Evolutionary conservation across 2,888 invertebrate species (phyloP).

Genomic region (Drosophila eohydei): DNA sequence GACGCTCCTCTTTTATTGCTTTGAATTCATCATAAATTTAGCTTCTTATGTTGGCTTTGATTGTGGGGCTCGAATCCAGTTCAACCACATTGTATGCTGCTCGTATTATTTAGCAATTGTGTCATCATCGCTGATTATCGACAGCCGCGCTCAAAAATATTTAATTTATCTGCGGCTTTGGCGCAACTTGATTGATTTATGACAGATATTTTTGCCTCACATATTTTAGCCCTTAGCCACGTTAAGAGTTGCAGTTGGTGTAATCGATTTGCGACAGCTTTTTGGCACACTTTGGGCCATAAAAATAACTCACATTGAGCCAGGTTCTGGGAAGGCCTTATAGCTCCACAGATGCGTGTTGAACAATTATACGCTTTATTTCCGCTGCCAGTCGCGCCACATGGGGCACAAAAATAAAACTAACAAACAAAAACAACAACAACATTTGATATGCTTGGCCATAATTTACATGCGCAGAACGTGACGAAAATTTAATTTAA

Average conservation of each 20-base stretch:
- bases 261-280: constrained; percentile 8
- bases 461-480: constrained; percentile 66
- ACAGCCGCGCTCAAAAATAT: constrained; percentile 5
- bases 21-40: constrained; percentile 38
- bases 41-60: constrained; percentile 35
- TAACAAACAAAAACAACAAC: constrained; percentile 24
- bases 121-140: constrained; percentile 47
- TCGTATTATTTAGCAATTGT: constrained; percentile 37
- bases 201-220: constrained; percentile 25
- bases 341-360: constrained; percentile 49
- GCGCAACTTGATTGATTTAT: constrained; percentile 44
- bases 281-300: constrained; percentile 47
- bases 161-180: constrained; percentile 9
- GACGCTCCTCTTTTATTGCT: constrained; percentile 44
- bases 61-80: constrained; percentile 18
- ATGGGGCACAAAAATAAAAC: constrained; percentile 30
- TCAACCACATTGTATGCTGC: background rate
- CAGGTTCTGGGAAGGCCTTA: constrained; percentile 26
- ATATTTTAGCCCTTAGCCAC: constrained; percentile 2
- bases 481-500: constrained; percentile 71
- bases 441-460: constrained; percentile 37
- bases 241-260: constrained; percentile 14
- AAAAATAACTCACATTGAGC: constrained; percentile 34
- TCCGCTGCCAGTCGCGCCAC: constrained; percentile 59
- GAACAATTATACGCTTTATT: constrained; percentile 66